These are phyloP conservation scores for Rhingia rostrata DNA, from an alignment of 2,888 invertebrate species.

Conservation along the genomic window DNA sequence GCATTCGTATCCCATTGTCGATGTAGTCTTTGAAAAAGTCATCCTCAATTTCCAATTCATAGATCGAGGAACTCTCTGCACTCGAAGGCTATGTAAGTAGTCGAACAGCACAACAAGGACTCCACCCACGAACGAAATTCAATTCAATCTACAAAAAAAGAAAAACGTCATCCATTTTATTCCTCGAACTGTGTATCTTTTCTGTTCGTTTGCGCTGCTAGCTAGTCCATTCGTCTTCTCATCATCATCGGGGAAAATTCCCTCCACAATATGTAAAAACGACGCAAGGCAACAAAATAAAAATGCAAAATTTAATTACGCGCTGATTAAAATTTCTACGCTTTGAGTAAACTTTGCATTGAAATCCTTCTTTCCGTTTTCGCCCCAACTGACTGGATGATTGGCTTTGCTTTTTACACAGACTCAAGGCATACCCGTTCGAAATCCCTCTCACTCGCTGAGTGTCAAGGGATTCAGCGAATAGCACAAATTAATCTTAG, in stretches of 20 bases:
- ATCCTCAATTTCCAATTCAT: neutral
- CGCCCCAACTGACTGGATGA: slow-evolving; percentile 7
- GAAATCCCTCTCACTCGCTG: too few species aligned
- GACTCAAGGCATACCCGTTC: neutral
- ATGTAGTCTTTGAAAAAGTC: slow-evolving; percentile 3
- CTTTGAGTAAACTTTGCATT: slow-evolving; percentile 41
- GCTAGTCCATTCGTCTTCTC: neutral
- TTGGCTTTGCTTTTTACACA: slow-evolving; percentile 12
- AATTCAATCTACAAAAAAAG: neutral
- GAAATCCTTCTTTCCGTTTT: slow-evolving; percentile 11
- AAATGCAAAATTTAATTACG: slow-evolving; percentile 29
- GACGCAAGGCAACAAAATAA: slow-evolving; percentile 8
- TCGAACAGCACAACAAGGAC: slow-evolving; percentile 9
- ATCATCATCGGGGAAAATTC: neutral
- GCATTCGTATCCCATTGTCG: neutral
- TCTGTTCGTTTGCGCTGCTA: neutral
- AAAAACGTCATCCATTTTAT: slow-evolving; percentile 23
- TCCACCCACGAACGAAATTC: slow-evolving; percentile 10
- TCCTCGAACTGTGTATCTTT: neutral
- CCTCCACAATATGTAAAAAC: neutral
- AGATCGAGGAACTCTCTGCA: neutral
- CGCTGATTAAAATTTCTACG: slow-evolving; percentile 24
- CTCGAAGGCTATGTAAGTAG: neutral
- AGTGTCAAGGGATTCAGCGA: neutral
- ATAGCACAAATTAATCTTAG: neutral